Evolutionary conservation across 2,113 vertebrate species (phyloP), one percentile per base, ranked within the genome.

Genomic region (Plecotus auritus): DNA sequence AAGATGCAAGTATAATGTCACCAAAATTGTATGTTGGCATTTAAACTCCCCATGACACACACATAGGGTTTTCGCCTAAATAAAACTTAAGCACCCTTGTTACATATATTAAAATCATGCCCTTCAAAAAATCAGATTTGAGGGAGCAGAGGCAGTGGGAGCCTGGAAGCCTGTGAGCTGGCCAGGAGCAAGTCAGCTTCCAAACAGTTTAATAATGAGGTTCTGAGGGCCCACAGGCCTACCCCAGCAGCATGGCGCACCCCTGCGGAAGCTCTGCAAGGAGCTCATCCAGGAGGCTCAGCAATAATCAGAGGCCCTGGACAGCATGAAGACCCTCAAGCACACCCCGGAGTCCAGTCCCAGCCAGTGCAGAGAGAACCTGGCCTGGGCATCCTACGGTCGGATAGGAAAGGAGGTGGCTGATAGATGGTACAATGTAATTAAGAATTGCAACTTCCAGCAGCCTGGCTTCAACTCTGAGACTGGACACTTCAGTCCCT

Each of bases 361-460:
- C 32, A 99, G 99, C 91, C 99, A 98, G 96, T 99, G 98, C 98
- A 99, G 99, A 93, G 99, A 99, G 97, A 99, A 99, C 97, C 98
- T 99, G 66, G 99, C 99, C 0, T 99, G 99, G 99, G 99, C 99
- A n/a, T 99, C 99, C 37, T 99, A 99, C 37, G 99, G 99, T 95
- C 99, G 99, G 81, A 98, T 99, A 97, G 99, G 99, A 67, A 67
- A 67, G 64, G 32, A n/a, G 30, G 32, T n/a, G 14, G 30, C 64
- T 67, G 64, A 67, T 67, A n/a, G 30, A 67, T 67, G 14, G 30
- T 66, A n/a, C 64, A 67, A 16, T 67, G 32, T 17, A 67, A n/a
- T n/a, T n/a, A 67, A 67, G 30, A 67, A 67, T 16, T 3, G 32
- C 64, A 67, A 16, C 64, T n/a, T 67, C 32, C 32, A n/a, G 64